These are phyloP conservation scores for Acanthosepion lycidas DNA, from an alignment of 2,888 invertebrate genomes.

Conservation along the genomic window DNA sequence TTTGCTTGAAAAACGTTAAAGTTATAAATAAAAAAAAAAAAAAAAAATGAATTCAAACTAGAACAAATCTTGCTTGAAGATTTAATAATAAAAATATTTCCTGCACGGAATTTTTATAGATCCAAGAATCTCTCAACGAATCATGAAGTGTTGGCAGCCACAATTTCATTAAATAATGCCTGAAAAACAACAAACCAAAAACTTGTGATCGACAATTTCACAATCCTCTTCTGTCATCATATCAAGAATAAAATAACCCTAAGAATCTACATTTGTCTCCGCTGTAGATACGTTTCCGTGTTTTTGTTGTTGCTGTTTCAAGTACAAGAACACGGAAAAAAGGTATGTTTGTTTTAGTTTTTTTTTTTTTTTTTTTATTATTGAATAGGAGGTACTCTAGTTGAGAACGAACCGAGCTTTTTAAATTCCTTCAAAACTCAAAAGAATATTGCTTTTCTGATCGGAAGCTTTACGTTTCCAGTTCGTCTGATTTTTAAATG, in stretches of 20 bases:
- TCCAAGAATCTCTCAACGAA: too few relatives aligned
- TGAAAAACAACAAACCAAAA: too few relatives aligned
- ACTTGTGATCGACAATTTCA: too few relatives aligned
- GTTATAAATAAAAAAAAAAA: too few relatives aligned
- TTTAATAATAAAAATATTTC: too few relatives aligned
- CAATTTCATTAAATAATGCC: too few relatives aligned
- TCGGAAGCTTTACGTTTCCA: background rate
- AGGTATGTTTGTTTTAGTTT: background rate
- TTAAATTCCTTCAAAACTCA: background rate
- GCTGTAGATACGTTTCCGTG: background rate
- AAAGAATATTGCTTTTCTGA: background rate
- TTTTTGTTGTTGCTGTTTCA: background rate
- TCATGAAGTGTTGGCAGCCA: too few relatives aligned
- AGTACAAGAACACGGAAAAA: background rate
- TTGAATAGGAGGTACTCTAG: background rate
- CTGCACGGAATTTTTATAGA: too few relatives aligned
- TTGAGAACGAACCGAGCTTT: background rate
- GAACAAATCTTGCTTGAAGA: too few relatives aligned
- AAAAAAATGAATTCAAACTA: too few relatives aligned
- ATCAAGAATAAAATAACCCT: background rate
- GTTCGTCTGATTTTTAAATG: background rate
- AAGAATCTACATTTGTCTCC: background rate
- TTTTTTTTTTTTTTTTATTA: background rate
- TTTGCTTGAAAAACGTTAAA: too few relatives aligned
- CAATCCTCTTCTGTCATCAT: background rate